Evolutionary conservation across 2,113 vertebrate genomes (phyloP).

Genomic region (Neotragus moschatus): DNA sequence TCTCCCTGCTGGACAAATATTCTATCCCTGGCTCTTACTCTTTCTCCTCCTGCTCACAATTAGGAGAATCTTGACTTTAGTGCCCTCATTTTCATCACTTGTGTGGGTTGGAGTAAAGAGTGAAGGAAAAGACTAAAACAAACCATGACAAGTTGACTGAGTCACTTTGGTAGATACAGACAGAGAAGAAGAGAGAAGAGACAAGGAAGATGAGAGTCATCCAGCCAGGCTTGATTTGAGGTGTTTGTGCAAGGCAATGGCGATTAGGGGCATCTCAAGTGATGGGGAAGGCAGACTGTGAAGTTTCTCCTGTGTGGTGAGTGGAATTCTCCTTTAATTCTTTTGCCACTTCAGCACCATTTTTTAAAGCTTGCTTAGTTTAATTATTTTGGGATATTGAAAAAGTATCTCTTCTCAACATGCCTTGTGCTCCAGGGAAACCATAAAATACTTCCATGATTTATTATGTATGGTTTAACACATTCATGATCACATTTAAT

Average conservation of each 20-base stretch:
- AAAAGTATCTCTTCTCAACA: not conserved
- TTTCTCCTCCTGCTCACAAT: not conserved
- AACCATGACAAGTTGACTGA: not conserved
- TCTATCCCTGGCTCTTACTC: not conserved
- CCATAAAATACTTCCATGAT: not conserved
- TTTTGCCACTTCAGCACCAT: not conserved
- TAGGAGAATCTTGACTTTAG: not conserved
- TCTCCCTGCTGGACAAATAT: not conserved
- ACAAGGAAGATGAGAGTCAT: not conserved
- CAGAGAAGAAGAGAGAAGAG: not conserved
- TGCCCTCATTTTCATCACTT: not conserved
- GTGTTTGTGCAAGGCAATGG: not conserved
- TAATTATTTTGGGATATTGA: not conserved
- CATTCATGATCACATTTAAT: not conserved
- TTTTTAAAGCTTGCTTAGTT: not conserved
- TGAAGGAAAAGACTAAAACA: not conserved
- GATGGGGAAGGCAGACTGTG: not conserved
- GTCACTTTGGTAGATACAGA: not conserved
- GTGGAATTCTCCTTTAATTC: not conserved
- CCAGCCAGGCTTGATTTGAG: not conserved
- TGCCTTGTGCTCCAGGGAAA: not conserved
- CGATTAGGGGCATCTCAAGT: not conserved
- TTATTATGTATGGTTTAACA: not conserved
- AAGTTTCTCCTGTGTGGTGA: not conserved
- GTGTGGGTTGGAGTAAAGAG: not conserved